These are phyloP conservation scores for Blastobasis lacticolella DNA, from an alignment of 2,888 invertebrate species.

Conservation along the genomic window DNA sequence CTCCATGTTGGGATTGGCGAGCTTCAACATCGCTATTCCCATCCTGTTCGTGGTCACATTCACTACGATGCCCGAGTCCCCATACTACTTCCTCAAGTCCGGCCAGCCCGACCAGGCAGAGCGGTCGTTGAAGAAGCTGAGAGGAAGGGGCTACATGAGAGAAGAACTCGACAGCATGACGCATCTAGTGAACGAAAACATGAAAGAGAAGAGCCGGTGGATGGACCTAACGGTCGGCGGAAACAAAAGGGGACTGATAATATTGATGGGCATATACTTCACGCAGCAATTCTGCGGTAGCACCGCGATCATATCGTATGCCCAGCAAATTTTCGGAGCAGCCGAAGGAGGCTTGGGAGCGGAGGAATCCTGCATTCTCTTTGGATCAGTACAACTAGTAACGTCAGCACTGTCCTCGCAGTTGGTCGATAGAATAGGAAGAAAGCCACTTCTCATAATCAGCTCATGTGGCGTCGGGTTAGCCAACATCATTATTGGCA, in stretches of 20 bases:
- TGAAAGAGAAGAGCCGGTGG: slow-evolving; percentile 65
- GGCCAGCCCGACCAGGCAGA: slow-evolving; percentile 69
- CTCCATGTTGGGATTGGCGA: slow-evolving; percentile 70
- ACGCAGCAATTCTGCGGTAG: slow-evolving; percentile 77
- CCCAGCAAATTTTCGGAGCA: slow-evolving; percentile 76
- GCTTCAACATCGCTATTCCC: slow-evolving; percentile 71
- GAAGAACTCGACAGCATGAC: slow-evolving; percentile 72
- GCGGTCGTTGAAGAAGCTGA: slow-evolving; percentile 68
- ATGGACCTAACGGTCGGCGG: slow-evolving; percentile 61
- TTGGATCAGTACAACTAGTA: slow-evolving; percentile 68
- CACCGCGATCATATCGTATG: slow-evolving; percentile 73
- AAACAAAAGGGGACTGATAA: slow-evolving; percentile 72
- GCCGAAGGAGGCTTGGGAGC: slow-evolving; percentile 64
- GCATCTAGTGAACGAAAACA: slow-evolving; percentile 65
- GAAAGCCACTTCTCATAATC: slow-evolving; percentile 73
- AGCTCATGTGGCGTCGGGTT: slow-evolving; percentile 73
- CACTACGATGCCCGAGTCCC: slow-evolving; percentile 79
- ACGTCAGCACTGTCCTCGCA: slow-evolving; percentile 73
- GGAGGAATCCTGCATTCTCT: slow-evolving; percentile 65
- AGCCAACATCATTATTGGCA: slow-evolving; percentile 67
- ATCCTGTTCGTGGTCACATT: slow-evolving; percentile 72
- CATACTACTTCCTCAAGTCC: slow-evolving; percentile 71
- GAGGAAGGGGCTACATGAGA: slow-evolving; percentile 69
- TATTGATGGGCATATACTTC: slow-evolving; percentile 75
- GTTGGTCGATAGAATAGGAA: slow-evolving; percentile 75